Percentiles rank a stretch among this genome's conserved stretches.
Evolutionary conservation across 1,140 invertebrate species (phyloP).

Genomic region (Drosophila ohnishii): DNA sequence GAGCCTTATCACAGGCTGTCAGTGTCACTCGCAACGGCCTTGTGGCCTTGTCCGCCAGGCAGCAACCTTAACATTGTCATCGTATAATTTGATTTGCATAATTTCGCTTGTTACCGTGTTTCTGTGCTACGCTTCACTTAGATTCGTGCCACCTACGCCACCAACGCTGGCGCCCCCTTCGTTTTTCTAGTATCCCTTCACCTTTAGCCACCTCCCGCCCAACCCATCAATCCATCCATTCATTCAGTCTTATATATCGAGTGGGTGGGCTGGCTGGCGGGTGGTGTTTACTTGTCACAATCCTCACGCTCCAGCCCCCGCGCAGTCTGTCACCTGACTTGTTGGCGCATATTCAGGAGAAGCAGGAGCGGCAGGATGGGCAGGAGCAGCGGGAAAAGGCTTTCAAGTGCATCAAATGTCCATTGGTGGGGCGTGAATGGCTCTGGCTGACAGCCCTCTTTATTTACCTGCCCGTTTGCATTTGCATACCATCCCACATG

Average conservation of each 20-base stretch:
- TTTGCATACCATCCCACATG: conserved; percentile 43
- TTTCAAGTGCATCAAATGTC: conserved; percentile 77
- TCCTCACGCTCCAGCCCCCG: background rate
- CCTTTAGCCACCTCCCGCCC: background rate
- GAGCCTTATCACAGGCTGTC: conserved; percentile 33
- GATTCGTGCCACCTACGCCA: conserved; percentile 21
- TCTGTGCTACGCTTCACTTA: conserved; percentile 41
- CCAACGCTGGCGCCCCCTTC: background rate
- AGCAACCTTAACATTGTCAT: conserved; percentile 72
- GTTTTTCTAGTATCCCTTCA: conserved; percentile 51
- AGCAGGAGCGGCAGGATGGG: background rate
- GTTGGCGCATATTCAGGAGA: conserved; percentile 46
- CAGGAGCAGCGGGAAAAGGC: conserved; percentile 43
- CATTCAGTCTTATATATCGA: background rate
- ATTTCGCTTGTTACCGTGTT: conserved; percentile 69
- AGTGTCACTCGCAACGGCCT: conserved; percentile 30
- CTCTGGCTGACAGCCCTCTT: conserved; percentile 27
- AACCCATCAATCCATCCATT: conserved; percentile 1
- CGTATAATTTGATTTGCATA: conserved; percentile 82
- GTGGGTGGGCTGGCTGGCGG: conserved; percentile 8
- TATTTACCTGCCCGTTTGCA: conserved; percentile 39
- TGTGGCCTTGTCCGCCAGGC: conserved; percentile 61
- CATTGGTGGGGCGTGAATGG: conserved; percentile 61
- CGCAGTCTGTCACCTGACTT: conserved; percentile 66
- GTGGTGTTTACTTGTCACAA: conserved; percentile 58